Conservation (phyloP, 2,797 vertebrate species). For the Scolopax bukidnonensis region DNA sequence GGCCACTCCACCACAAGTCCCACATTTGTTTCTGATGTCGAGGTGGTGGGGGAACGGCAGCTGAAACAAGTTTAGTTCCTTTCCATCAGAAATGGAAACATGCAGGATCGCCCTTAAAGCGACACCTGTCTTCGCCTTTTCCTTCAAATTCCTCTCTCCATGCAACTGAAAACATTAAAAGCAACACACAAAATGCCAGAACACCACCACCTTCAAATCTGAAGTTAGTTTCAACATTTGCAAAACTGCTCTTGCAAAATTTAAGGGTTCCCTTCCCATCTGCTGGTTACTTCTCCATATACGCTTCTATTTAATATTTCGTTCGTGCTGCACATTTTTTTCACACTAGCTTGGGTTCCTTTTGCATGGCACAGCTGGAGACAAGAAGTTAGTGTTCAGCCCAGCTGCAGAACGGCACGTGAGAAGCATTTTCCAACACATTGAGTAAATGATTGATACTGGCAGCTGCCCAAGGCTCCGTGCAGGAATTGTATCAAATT, state of each 20-base stretch:
- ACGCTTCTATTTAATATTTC: background rate
- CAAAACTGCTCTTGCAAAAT: background rate
- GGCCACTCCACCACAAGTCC: background rate
- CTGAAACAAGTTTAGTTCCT: background rate
- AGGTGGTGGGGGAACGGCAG: background rate
- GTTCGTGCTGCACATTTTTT: background rate
- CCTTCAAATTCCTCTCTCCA: background rate
- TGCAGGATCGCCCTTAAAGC: background rate
- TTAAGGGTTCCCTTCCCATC: background rate
- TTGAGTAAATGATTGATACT: constrained; percentile 64
- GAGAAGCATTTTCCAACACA: constrained; percentile 65
- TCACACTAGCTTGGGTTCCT: background rate
- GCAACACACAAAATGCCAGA: background rate
- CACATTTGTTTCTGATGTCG: background rate
- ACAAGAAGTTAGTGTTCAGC: constrained; percentile 42
- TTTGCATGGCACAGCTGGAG: constrained; percentile 57
- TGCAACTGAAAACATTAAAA: background rate
- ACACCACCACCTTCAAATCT: background rate
- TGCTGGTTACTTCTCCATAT: background rate
- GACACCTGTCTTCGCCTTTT: background rate
- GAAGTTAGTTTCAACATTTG: background rate
- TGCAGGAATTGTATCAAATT: constrained; percentile 69
- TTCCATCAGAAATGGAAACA: background rate
- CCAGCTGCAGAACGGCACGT: constrained; percentile 29
- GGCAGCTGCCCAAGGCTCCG: constrained; percentile 70